Evolutionary conservation across 2,888 invertebrate genomes (phyloP).

Genomic region (Cantharis rustica): DNA sequence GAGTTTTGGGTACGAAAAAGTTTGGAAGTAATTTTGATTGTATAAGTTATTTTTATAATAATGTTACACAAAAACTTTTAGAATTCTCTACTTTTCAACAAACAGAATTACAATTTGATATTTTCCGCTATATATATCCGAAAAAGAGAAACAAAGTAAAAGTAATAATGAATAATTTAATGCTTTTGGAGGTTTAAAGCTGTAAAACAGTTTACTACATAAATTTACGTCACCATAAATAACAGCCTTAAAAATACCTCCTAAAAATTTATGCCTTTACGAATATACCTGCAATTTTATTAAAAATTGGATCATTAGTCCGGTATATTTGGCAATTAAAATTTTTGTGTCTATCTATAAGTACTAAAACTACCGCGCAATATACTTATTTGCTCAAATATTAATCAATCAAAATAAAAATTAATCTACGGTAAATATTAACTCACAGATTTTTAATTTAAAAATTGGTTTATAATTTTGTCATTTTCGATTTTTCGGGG

Average conservation of each 20-base stretch:
- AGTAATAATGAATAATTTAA: conserved; percentile 5
- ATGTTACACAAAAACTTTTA: neutral
- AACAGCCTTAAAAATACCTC: neutral
- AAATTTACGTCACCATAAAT: neutral
- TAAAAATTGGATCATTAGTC: neutral
- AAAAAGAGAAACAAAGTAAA: neutral
- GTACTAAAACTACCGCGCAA: neutral
- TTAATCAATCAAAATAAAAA: neutral
- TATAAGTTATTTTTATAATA: neutral
- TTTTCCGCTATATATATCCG: neutral
- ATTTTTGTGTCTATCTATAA: neutral
- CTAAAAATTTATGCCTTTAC: neutral
- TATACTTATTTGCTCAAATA: neutral
- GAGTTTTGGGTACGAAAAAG: neutral
- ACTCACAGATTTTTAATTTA: neutral
- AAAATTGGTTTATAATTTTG: neutral
- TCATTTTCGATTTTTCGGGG: neutral
- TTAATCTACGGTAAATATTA: neutral
- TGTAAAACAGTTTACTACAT: conserved; percentile 2
- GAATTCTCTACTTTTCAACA: neutral
- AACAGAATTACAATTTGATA: neutral
- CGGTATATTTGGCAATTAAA: neutral
- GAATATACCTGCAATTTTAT: neutral
- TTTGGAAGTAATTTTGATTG: neutral
- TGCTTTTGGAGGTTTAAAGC: neutral